Percentiles rank a stretch among this genome's conserved stretches.
phyloP scores from a whole-genome alignment of 2,113 vertebrate genomes.

The Nothocercus julius region DNA sequence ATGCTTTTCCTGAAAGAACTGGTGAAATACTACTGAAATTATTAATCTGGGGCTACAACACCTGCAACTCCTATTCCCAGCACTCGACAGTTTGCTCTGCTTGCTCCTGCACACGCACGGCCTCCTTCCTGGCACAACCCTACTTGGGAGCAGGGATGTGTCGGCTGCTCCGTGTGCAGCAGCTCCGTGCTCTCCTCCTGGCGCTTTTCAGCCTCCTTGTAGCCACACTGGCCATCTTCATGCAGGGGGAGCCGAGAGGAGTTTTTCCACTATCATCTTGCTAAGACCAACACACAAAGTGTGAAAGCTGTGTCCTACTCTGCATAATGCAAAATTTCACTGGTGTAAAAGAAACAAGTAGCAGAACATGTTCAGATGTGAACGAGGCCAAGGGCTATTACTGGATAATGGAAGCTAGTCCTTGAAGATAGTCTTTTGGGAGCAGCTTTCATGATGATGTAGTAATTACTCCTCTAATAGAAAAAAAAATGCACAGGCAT shows the following conservation, averaged over 20 bases:
- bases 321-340: neutral
- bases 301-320: neutral
- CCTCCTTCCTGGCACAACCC: neutral
- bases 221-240: neutral
- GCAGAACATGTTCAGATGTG: neutral
- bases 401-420: neutral
- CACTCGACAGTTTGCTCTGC: neutral
- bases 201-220: neutral
- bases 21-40: neutral
- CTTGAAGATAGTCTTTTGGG: neutral
- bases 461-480: constrained; percentile 15
- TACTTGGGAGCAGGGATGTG: too few relatives aligned
- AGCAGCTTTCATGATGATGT: neutral
- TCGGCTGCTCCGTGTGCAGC: too few relatives aligned
- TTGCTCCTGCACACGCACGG: neutral
- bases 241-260: neutral
- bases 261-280: neutral
- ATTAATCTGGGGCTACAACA: neutral
- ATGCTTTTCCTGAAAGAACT: neutral
- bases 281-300: neutral
- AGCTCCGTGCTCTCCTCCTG: neutral
- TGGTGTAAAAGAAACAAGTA: neutral
- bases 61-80: neutral
- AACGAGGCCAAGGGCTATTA: neutral
- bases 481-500: neutral